Evolutionary conservation across 2,888 invertebrate species (phyloP).

Genomic region (Hartigia nigra): DNA sequence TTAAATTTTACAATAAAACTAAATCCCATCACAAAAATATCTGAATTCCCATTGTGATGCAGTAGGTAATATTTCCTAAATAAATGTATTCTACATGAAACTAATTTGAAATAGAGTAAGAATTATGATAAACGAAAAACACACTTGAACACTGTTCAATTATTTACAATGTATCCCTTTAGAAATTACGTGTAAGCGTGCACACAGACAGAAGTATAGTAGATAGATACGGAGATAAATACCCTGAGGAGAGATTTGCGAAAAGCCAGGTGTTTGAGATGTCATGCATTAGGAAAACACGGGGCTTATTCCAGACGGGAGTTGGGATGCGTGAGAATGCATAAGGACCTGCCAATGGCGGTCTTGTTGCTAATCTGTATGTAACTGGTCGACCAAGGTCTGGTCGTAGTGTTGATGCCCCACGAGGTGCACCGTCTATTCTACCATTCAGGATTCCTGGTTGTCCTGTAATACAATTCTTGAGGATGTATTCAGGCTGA

Average conservation of each 20-base stretch:
- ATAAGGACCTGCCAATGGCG: constrained; percentile 88
- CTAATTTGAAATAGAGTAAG: neutral
- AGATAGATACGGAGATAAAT: constrained; percentile 56
- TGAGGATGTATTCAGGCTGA: constrained; percentile 13
- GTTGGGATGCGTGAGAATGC: constrained; percentile 89
- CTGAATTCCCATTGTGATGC: neutral
- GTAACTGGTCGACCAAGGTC: constrained; percentile 69
- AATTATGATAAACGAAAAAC: neutral
- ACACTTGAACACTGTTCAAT: neutral
- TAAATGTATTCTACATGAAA: neutral
- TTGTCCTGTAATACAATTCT: constrained; percentile 59
- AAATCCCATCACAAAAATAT: neutral
- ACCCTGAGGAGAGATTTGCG: constrained; percentile 84
- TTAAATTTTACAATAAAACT: neutral
- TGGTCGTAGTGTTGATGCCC: constrained; percentile 61
- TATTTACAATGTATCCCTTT: neutral
- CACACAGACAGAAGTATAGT: constrained; percentile 21
- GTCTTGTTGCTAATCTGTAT: constrained; percentile 69
- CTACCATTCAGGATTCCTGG: constrained; percentile 59
- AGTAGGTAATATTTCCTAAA: neutral
- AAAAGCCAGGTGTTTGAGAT: constrained; percentile 84
- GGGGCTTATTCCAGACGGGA: constrained; percentile 82
- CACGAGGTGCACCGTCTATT: constrained; percentile 58
- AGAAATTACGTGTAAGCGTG: constrained; percentile 2
- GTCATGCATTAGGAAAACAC: constrained; percentile 80